These are phyloP conservation scores for Pharmacophagus antenor DNA, from an alignment of 2,888 invertebrate genomes.

Conservation along the genomic window DNA sequence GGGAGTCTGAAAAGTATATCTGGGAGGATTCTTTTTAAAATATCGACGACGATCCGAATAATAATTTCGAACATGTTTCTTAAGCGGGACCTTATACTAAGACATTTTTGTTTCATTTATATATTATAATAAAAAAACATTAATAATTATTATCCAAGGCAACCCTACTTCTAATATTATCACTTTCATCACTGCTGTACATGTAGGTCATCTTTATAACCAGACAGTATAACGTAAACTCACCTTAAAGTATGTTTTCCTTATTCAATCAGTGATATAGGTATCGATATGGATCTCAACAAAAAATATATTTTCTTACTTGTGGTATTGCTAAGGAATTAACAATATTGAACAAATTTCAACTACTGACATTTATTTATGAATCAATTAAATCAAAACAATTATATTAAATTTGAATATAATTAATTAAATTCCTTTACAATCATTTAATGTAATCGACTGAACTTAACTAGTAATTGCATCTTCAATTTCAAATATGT, in stretches of 20 bases:
- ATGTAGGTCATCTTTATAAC: conserved; percentile 29
- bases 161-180: conserved; percentile 21
- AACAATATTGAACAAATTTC: neutral
- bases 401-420: too few relatives aligned
- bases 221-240: conserved; percentile 38
- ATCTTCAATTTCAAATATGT: too few relatives aligned
- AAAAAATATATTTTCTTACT: conserved; percentile 32
- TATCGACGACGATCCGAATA: too few relatives aligned
- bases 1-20: too few relatives aligned
- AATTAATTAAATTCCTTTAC: too few relatives aligned
- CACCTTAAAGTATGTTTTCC: neutral
- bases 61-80: neutral
- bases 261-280: neutral
- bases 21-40: too few relatives aligned
- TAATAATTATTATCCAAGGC: neutral
- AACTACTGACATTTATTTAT: neutral
- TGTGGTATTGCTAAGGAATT: conserved; percentile 35
- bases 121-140: neutral
- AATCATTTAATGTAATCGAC: too few relatives aligned
- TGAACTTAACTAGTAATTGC: too few relatives aligned
- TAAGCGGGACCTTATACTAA: too few relatives aligned
- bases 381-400: neutral
- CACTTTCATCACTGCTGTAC: conserved; percentile 5
- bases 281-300: conserved; percentile 9
- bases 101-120: too few relatives aligned